A percentile compares a stretch with the other conserved stretches of the same genome.
Conservation (phyloP, 2,888 invertebrate genomes). For the Ectemnius continuus region DNA sequence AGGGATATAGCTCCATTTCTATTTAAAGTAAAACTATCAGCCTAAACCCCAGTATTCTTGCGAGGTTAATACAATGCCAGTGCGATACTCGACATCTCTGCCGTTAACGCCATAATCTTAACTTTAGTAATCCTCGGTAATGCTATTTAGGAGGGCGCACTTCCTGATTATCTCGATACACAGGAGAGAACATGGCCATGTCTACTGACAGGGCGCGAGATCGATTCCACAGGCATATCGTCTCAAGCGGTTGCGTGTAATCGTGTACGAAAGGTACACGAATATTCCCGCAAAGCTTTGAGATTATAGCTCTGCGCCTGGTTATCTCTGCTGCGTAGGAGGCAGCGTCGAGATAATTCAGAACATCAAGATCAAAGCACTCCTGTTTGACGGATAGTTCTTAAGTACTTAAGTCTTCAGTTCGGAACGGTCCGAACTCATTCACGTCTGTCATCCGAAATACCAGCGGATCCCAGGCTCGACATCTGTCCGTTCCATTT, state of each 20-base stretch:
- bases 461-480: neutral
- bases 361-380: too few relatives aligned
- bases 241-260: neutral
- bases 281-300: neutral
- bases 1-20: too few relatives aligned
- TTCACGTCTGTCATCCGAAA: neutral
- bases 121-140: slow-evolving; percentile 33
- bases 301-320: neutral
- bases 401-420: too few relatives aligned
- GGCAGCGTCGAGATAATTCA: too few relatives aligned
- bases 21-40: too few relatives aligned
- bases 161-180: slow-evolving; percentile 51
- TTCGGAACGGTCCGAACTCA: neutral
- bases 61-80: slow-evolving; percentile 33
- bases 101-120: slow-evolving; percentile 31
- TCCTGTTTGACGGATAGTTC: too few relatives aligned
- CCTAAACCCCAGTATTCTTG: slow-evolving; percentile 30
- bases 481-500: slow-evolving; percentile 4
- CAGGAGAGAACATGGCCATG: slow-evolving; percentile 38
- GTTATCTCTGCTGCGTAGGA: neutral
- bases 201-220: slow-evolving; percentile 38
- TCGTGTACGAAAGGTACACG: slow-evolving; percentile 30
- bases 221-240: slow-evolving; percentile 40
- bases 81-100: slow-evolving; percentile 33
- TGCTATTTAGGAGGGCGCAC: slow-evolving; percentile 39